Conservation (phyloP, 2,888 invertebrate species). For the Bellardia pandia region DNA sequence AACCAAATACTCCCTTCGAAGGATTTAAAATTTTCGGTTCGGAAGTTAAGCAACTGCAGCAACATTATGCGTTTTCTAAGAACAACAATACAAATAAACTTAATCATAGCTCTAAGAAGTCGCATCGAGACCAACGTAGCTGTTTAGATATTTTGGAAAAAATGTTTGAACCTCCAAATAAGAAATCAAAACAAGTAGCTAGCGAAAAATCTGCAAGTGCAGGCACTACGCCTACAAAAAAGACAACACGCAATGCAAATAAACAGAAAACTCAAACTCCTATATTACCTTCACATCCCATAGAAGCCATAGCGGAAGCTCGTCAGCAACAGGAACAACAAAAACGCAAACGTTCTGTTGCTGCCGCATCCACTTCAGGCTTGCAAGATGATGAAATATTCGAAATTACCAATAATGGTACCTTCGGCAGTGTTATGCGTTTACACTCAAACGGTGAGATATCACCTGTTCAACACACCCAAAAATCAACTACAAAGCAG, state of each 20-base stretch:
- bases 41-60: slow-evolving; percentile 80
- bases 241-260: slow-evolving; percentile 26
- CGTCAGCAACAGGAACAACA: slow-evolving; percentile 68
- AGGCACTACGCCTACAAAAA: slow-evolving; percentile 45
- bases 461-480: slow-evolving; percentile 78
- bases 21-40: slow-evolving; percentile 82
- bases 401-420: slow-evolving; percentile 82
- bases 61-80: slow-evolving; percentile 74
- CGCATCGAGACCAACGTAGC: slow-evolving; percentile 77
- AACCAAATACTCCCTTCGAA: slow-evolving; percentile 76
- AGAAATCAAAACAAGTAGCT: slow-evolving; percentile 35
- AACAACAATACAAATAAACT: slow-evolving; percentile 39
- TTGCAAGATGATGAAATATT: slow-evolving; percentile 80
- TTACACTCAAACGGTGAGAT: slow-evolving; percentile 80
- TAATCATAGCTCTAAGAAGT: slow-evolving; percentile 23
- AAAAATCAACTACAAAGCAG: slow-evolving; percentile 71
- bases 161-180: slow-evolving; percentile 78
- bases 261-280: slow-evolving; percentile 47
- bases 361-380: slow-evolving; percentile 8
- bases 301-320: slow-evolving; percentile 63
- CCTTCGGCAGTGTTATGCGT: slow-evolving; percentile 81
- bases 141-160: slow-evolving; percentile 82
- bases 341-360: slow-evolving; percentile 35
- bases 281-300: slow-evolving; percentile 65
- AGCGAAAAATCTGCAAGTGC: slow-evolving; percentile 43